Evolutionary conservation across 2,888 invertebrate species (phyloP).

Genomic region (Trachelus stipa): DNA sequence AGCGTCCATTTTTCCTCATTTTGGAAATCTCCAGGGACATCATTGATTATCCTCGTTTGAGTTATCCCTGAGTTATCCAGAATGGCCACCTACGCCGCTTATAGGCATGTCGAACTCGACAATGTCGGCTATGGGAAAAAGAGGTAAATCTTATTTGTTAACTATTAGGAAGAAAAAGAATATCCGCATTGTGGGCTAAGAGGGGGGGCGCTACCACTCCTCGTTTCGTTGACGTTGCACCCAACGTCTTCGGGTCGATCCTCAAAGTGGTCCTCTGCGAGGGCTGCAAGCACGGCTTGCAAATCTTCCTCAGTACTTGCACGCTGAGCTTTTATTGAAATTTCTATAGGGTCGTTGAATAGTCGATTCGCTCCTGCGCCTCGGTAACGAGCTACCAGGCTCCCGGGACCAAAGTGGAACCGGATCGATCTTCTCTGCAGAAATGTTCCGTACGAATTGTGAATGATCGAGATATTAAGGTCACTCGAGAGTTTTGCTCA

Average conservation of each 20-base stretch:
- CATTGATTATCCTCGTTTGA: background rate
- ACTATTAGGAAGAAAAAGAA: background rate
- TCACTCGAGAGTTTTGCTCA: background rate
- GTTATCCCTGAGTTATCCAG: slow-evolving; percentile 27
- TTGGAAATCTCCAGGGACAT: background rate
- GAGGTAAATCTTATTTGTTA: slow-evolving; percentile 71
- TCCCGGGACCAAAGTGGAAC: background rate
- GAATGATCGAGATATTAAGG: background rate
- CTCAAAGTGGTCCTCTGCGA: background rate
- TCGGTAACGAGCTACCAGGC: background rate
- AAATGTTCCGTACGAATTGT: background rate
- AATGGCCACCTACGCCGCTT: slow-evolving; percentile 93
- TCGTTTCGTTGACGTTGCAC: background rate
- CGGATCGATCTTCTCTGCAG: background rate
- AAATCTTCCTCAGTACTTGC: background rate
- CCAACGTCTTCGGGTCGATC: background rate
- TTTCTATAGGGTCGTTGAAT: background rate
- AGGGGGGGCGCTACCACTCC: too few species aligned
- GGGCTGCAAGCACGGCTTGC: background rate
- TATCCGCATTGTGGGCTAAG: background rate
- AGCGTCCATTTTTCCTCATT: slow-evolving; percentile 18
- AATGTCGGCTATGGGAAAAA: slow-evolving; percentile 94
- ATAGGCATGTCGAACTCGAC: slow-evolving; percentile 94
- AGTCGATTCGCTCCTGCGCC: background rate
- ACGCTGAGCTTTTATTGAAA: background rate